These are phyloP conservation scores for Actinia equina DNA, from an alignment of 64 coral and sea anemone genomes.

Conservation along the genomic window DNA sequence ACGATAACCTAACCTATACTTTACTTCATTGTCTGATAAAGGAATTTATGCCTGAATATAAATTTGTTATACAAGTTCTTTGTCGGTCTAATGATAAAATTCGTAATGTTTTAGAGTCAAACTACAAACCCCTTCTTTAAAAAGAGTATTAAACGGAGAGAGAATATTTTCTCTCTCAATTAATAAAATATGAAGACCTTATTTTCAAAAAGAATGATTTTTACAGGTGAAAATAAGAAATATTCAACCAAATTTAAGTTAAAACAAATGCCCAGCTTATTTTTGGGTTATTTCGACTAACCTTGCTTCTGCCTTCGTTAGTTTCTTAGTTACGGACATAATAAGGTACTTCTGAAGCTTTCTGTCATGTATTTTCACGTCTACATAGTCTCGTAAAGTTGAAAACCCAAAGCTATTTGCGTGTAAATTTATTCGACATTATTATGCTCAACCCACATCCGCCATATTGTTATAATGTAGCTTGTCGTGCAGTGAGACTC, in stretches of 20 bases:
- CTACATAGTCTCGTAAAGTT: background rate
- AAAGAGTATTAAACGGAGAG: background rate
- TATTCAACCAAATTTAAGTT: background rate
- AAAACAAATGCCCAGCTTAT: background rate
- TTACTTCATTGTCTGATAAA: background rate
- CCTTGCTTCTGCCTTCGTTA: background rate
- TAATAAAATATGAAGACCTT: background rate
- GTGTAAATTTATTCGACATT: background rate
- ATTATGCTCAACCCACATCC: background rate
- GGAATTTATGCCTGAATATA: no score
- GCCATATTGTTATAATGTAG: no score
- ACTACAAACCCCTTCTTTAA: no score
- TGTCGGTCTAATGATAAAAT: no score
- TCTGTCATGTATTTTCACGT: background rate
- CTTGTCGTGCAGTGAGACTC: no score
- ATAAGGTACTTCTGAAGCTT: background rate
- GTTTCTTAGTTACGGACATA: constrained; percentile 13
- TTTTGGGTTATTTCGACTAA: background rate
- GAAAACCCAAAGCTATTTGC: background rate
- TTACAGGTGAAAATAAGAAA: background rate
- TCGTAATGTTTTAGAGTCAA: no score
- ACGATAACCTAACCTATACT: background rate
- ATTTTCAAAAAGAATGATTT: background rate
- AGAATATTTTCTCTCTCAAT: background rate
- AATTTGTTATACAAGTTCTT: no score